Conservation (phyloP, 2,113 vertebrate genomes). For the Seriola quinqueradiata region DNA sequence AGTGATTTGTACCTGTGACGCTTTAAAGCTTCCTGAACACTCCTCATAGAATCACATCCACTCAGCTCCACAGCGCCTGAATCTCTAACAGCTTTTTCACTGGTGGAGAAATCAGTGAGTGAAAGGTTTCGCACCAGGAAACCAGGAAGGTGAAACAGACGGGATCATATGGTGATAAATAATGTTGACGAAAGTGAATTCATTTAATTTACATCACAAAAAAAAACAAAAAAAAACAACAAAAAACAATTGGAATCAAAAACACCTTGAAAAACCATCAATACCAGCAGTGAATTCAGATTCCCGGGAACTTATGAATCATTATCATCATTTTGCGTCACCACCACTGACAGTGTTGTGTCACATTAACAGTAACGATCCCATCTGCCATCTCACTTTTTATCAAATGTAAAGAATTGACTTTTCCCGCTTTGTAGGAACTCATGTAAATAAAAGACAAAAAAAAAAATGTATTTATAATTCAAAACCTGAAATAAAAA, state of each 20-base stretch:
- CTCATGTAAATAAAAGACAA: neutral
- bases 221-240: neutral
- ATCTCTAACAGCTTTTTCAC: no score
- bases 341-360: slow-evolving; percentile 34
- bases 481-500: no score
- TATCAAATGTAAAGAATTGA: no score
- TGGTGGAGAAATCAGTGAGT: neutral
- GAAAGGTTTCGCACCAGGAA: neutral
- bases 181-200: neutral
- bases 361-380: slow-evolving; percentile 52
- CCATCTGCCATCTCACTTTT: slow-evolving; percentile 45
- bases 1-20: no score
- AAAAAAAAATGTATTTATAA: no score
- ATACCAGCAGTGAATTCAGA: neutral
- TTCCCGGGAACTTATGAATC: slow-evolving; percentile 44
- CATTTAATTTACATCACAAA: neutral
- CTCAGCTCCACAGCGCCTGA: no score
- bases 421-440: no score
- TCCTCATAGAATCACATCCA: no score
- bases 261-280: slow-evolving; percentile 7
- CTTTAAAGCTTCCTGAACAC: no score
- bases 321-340: slow-evolving; percentile 46
- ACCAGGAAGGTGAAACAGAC: neutral
- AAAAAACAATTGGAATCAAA: neutral
- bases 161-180: neutral